Base-by-base conservation (phyloP, 2,888 invertebrate species). In the Himalopsyche kuldschensis region DNA sequence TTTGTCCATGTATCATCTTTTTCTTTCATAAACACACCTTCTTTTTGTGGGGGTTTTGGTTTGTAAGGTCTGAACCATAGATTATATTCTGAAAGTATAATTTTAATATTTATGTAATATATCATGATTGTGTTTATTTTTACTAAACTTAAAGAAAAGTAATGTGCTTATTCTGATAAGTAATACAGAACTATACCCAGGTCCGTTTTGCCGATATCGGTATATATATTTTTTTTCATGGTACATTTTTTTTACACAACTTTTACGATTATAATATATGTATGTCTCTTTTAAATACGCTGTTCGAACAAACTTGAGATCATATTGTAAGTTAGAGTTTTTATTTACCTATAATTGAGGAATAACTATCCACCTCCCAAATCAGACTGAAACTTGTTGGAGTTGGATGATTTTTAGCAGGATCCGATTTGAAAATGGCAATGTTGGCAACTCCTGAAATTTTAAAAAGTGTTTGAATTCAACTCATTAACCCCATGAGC, bases 361-460 rank as follows among this genome's bases (percentile, higher is more conserved):
- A 94, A 89, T 96, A 95, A 82, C 96, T 96, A 88, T 97, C 96
- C 0, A 96, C 96, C 88, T 96, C 95, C 97, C 97, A 97, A 80
- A 96, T 94, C 3, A 97, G 91, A 6, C 94, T 94, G 88, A 95
- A 96, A 32, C 94, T 93, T 82, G 89, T 94, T 77, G 91, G 88
- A 0, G 89, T 92, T 2, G 89, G 90, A 80, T 89, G 91, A 87
- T 91, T 92, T 85, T 90, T 88, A 46, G 88, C 89, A 30, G 89
- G 90, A 85, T 92, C 93, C 86, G 93, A 93, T 88, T 95, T 95
- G 87, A 95, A 94, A 0, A 94, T 92, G 0, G 95, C 95, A 3
- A 94, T 91, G 88, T 95, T 95, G 0, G 95, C 94, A 0, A 94
- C 93, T 35, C 95, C 94, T 94, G 47, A 76, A 84, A 81, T 24